Base-by-base conservation (phyloP, 2,113 vertebrate species). In the Synodontis membranacea region DNA sequence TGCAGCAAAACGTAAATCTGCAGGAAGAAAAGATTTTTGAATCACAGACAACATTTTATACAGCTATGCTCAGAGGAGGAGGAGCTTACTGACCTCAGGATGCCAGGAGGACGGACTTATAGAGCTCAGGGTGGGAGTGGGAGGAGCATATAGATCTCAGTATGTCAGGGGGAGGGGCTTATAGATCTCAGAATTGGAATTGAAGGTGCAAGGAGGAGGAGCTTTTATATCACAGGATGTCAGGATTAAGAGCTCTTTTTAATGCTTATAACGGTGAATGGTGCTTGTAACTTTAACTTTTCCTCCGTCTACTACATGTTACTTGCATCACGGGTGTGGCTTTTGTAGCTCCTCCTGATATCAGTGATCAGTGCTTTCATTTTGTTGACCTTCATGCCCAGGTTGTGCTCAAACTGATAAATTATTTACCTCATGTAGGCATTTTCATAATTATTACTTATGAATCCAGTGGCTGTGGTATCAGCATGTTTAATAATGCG, bases 1-100 rank as follows among this genome's bases (percentile, higher is more conserved):
- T 52, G 76, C 76, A 34, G 31, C 50, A 80, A 37, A 25, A 81
- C 80, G 4, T 81, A 44, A 64, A 44, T 75, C 72, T 75, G 68
- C 37, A 42, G 68, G 37, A 72, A 9, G 37, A 72, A 72, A 39
- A 72, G 1, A 11, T 12, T 21, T 6, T 19, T n/a, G 3, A 10
- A n/a, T 31, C 28, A 2, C 12, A 21, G 1, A 23, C 4, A 56
- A 25, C 23, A 2, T 9, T 58, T 58, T 25, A 58, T 9, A 58
- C 56, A 58, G 25, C 11, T 2, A n/a, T n/a, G 28, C n/a, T 28
- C 11, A 60, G 23, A 25, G n/a, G 28, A 14, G 62, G 62, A 31
- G 62, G 62, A 15, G 62, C 62, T 31, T 64, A 64, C 15, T 14
- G n/a, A 64, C 0, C n/a, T 64, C 62, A 64, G 28, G n/a, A 12